Evolutionary conservation across 2,113 vertebrate species (phyloP).

Genomic region (Leptocoma aspasia): DNA sequence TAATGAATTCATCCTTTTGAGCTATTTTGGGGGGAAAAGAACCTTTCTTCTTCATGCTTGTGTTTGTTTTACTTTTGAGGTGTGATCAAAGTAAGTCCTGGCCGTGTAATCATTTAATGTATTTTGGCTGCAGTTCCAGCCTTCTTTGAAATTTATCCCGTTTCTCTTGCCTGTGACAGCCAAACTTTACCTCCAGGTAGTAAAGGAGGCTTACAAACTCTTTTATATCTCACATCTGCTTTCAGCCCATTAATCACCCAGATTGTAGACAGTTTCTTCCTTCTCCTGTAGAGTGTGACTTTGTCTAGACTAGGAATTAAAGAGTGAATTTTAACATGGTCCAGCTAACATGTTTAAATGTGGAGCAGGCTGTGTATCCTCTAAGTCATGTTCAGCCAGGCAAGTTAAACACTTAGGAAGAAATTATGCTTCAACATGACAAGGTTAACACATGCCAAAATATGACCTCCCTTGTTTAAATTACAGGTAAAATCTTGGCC

Average conservation of each 20-base stretch:
- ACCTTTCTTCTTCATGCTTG: conserved; percentile 36
- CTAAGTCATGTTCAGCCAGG: background rate
- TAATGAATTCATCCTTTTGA: conserved; percentile 50
- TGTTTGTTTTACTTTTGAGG: conserved; percentile 64
- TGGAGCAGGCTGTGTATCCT: background rate
- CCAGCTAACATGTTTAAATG: background rate
- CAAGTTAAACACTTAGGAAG: background rate
- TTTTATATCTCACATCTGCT: conserved; percentile 57
- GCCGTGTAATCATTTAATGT: conserved; percentile 54
- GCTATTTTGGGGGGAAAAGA: background rate
- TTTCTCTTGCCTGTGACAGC: conserved; percentile 47
- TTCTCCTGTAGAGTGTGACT: background rate
- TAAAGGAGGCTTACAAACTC: conserved; percentile 19
- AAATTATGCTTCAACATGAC: background rate
- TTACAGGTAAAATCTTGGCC: background rate
- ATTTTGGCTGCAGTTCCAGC: conserved; percentile 55
- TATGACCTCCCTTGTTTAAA: background rate
- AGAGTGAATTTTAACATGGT: conserved; percentile 14
- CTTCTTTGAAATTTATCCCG: conserved; percentile 60
- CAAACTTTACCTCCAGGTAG: conserved; percentile 62
- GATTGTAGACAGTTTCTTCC: conserved; percentile 1
- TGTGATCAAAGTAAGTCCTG: conserved; percentile 61
- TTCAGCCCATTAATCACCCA: conserved; percentile 52
- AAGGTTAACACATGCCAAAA: background rate
- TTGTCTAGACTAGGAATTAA: conserved; percentile 61